phyloP scores from a whole-genome alignment of 2,113 vertebrate species.

The Atlantisia rogersi region DNA sequence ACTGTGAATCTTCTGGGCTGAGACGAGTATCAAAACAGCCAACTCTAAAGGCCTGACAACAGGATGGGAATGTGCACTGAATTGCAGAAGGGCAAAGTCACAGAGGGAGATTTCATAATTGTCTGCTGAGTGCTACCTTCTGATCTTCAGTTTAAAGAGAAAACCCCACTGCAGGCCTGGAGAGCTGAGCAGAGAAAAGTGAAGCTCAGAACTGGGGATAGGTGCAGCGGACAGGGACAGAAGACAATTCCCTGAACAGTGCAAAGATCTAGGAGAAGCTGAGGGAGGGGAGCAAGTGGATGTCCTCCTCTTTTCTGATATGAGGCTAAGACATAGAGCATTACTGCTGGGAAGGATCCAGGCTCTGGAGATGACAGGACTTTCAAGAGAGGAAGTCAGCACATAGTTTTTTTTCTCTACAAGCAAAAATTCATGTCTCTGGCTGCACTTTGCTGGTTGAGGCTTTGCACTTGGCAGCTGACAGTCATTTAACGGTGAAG shows the following conservation, averaged over 20 bases:
- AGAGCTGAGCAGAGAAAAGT: neutral
- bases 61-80: neutral
- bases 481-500: neutral
- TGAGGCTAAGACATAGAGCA: neutral
- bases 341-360: neutral
- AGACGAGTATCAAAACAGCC: neutral
- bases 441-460: neutral
- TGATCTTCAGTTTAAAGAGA: neutral
- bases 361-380: neutral
- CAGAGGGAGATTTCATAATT: neutral
- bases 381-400: neutral
- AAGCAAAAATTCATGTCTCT: accelerated
- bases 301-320: neutral
- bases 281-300: neutral
- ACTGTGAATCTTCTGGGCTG: neutral
- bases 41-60: neutral
- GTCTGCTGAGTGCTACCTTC: neutral
- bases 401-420: neutral
- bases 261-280: neutral
- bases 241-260: neutral
- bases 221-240: neutral
- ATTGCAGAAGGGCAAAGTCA: neutral
- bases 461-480: accelerated
- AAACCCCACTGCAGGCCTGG: neutral
- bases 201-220: neutral